Percentiles rank a stretch among this genome's conserved stretches.
phyloP scores from a whole-genome alignment of 2,797 vertebrate genomes.

The Furcifer pardalis region DNA sequence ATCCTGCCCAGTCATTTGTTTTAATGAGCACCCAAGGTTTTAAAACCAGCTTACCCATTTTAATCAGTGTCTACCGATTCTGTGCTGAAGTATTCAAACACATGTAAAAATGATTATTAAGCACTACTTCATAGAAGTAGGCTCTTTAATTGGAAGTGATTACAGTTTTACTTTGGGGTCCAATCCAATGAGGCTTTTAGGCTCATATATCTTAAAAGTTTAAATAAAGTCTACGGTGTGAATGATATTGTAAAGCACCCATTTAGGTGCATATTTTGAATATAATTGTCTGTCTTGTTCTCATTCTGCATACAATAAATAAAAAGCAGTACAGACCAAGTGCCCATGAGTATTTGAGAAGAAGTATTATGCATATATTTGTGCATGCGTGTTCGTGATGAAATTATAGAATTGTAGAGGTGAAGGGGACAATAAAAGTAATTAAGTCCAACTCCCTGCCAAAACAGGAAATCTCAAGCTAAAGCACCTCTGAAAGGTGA shows the following conservation, averaged over 20 bases:
- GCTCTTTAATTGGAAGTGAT: slow-evolving; percentile 22
- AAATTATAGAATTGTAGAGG: too few relatives aligned
- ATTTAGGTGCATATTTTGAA: neutral
- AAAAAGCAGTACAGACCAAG: neutral
- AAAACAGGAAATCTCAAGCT: too few relatives aligned
- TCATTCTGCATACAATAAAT: neutral
- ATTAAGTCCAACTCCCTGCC: too few relatives aligned
- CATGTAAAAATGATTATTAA: slow-evolving; percentile 56
- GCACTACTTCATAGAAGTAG: slow-evolving; percentile 4
- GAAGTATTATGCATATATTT: neutral
- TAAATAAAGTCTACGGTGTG: neutral
- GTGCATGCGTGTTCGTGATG: neutral
- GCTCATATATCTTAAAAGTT: neutral
- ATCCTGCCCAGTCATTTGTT: slow-evolving; percentile 59
- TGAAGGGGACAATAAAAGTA: too few relatives aligned
- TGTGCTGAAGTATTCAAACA: slow-evolving; percentile 53
- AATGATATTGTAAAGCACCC: neutral
- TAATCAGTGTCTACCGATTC: slow-evolving; percentile 61
- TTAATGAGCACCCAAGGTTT: slow-evolving; percentile 62
- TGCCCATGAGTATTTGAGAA: neutral
- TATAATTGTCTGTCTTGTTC: slow-evolving; percentile 13
- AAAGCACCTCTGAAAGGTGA: neutral
- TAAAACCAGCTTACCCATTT: slow-evolving; percentile 66
- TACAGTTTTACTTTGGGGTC: slow-evolving; percentile 15
- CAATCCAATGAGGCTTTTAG: neutral